Conservation (phyloP, 2,888 invertebrate species). For the Clitarchus hookeri region DNA sequence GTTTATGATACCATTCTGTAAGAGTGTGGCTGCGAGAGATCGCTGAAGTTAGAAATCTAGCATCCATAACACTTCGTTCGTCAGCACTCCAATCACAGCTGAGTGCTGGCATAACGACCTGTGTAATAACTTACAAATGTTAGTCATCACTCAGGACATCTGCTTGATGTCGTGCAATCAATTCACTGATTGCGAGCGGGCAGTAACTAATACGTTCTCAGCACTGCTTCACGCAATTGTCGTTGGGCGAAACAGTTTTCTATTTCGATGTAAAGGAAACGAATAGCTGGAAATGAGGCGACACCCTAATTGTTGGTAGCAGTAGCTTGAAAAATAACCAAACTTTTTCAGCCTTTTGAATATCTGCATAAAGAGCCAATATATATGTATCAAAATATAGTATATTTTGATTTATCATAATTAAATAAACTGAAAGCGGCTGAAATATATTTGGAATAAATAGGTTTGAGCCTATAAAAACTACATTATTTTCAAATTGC, state of each 20-base stretch:
- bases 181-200: not conserved
- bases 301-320: too few species aligned
- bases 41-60: not conserved
- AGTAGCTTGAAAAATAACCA: too few species aligned
- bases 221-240: not conserved
- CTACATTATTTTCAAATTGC: too few species aligned
- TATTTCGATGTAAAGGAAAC: not conserved
- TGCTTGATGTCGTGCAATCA: not conserved
- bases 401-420: too few species aligned
- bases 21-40: not conserved
- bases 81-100: not conserved
- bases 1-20: not conserved
- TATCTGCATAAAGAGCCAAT: too few species aligned
- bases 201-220: not conserved
- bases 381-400: too few species aligned
- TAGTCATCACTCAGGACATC: constrained; percentile 6
- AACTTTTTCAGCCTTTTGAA: too few species aligned
- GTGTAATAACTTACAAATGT: not conserved
- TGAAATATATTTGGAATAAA: too few species aligned
- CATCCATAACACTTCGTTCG: not conserved
- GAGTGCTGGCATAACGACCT: constrained; percentile 5
- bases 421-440: too few species aligned
- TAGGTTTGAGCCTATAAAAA: too few species aligned
- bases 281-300: not conserved
- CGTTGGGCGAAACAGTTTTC: not conserved